These are phyloP conservation scores for Trissoscelio sp. DNA, from an alignment of 2,888 invertebrate genomes.

Conservation along the genomic window DNA sequence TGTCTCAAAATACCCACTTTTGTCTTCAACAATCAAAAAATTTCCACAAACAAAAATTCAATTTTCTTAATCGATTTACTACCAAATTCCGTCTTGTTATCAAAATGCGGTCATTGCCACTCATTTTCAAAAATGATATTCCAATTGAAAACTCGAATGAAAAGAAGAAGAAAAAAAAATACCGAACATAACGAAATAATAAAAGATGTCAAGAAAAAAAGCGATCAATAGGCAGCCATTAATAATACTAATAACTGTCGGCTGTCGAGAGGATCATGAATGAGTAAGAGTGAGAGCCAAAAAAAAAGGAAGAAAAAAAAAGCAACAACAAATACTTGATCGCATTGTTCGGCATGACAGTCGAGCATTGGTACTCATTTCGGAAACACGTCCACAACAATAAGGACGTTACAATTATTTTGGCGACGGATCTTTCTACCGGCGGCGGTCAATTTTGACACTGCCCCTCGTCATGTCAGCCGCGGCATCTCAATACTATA, in stretches of 20 bases:
- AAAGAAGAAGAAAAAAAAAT: background rate
- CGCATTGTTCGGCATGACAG: slow-evolving; percentile 68
- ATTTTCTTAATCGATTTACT: slow-evolving; percentile 32
- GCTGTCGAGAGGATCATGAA: slow-evolving; percentile 70
- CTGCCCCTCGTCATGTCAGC: slow-evolving; percentile 82
- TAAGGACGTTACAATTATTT: slow-evolving; percentile 81
- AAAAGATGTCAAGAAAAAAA: slow-evolving; percentile 24
- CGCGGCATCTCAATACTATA: slow-evolving; percentile 80
- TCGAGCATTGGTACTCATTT: slow-evolving; percentile 77
- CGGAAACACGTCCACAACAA: slow-evolving; percentile 83
- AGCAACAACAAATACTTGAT: slow-evolving; percentile 83
- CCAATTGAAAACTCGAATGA: slow-evolving; percentile 6
- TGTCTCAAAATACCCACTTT: no score
- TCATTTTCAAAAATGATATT: no score
- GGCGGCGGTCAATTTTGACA: slow-evolving; percentile 78
- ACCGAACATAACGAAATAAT: slow-evolving; percentile 11
- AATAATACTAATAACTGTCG: slow-evolving; percentile 82
- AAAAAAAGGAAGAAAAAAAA: slow-evolving; percentile 41
- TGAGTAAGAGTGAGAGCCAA: slow-evolving; percentile 10
- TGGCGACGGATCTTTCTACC: slow-evolving; percentile 73
- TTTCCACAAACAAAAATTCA: slow-evolving; percentile 24
- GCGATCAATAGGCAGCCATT: slow-evolving; percentile 77
- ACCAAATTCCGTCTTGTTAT: slow-evolving; percentile 7
- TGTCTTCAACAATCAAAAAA: slow-evolving; percentile 22
- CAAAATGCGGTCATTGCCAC: slow-evolving; percentile 5